Evolutionary conservation across 2,113 vertebrate species (phyloP).

Genomic region (Prinia subflava): DNA sequence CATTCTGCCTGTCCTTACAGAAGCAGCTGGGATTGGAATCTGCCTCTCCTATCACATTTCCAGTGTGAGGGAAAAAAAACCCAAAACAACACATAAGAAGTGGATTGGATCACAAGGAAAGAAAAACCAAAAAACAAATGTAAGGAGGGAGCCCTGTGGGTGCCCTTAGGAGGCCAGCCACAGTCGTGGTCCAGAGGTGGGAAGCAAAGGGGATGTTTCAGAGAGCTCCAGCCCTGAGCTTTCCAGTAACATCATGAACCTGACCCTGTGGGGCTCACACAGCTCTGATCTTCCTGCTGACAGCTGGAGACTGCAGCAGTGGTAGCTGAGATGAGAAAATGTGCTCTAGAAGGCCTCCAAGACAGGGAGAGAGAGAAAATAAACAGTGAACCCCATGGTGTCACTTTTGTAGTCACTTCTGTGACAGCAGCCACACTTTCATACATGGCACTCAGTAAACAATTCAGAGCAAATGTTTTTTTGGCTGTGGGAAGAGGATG

Average conservation of each 20-base stretch:
- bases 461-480: background rate
- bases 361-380: background rate
- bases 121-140: background rate
- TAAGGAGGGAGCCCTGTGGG: background rate
- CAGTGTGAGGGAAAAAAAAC: background rate
- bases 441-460: background rate
- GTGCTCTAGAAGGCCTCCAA: slow-evolving; percentile 1
- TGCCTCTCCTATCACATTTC: background rate
- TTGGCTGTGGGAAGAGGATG: slow-evolving; percentile 25
- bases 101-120: background rate
- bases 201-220: background rate
- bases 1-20: background rate
- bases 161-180: background rate
- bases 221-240: background rate
- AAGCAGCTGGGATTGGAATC: background rate
- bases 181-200: background rate
- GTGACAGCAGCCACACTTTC: slow-evolving; percentile 12
- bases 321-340: slow-evolving; percentile 12
- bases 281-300: slow-evolving; percentile 19
- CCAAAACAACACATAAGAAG: background rate
- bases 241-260: background rate
- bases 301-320: slow-evolving; percentile 12
- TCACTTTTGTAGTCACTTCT: background rate
- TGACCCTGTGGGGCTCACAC: background rate
- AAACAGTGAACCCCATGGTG: slow-evolving; percentile 13